Base-by-base conservation (phyloP, 1,140 invertebrate genomes). In the Anagrus nilaparvatae region DNA sequence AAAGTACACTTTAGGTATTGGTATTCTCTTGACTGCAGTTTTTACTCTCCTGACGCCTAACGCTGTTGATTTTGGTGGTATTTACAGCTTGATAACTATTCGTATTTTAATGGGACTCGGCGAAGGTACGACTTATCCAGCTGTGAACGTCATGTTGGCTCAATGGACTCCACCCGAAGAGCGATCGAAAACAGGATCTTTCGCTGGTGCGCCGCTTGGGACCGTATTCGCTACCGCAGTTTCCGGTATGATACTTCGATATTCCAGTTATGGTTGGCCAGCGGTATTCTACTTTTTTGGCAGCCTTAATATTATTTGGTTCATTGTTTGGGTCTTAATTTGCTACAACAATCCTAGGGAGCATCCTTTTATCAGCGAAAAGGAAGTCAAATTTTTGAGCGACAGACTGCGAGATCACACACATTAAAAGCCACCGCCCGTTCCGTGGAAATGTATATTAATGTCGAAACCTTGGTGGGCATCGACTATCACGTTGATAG, bases 61-160 rank as follows among this genome's bases (percentile, higher is more conserved):
- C 47, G 76, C 65, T 0, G 70, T 74, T 0, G 59, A 65, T 63
- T 56, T 51, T 45, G 75, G 75, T 5, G 76, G 70, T 7, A 74
- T 76, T 5, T 74, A 62, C 24, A 76, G 71, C 12, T 60, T 85
- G 8, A 79, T 82, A 27, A 64, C 76, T 1, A 57, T 84, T 1
- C 69, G 82, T 44, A 74, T 84, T 1, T 50, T 83, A 2, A 80
- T 82, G 71, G 82, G 82, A 45, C 60, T 84, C 2, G 81, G 81
- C 46, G 78, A 84, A 72, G 83, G 84, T 29, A 81, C 80, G 4
- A 84, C 82, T 2, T 85, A 82, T 54, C 82, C 82, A 4, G 81
- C 82, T 0, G 52, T 86, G 24, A 84, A 82, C 52, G 76, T 77
- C 0, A 62, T 86, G 47, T 61, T 85, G 5, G 79, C 82, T 3